A percentile compares a stretch with the other conserved stretches of the same genome.
Evolutionary conservation across 1,140 invertebrate species (phyloP).

Genomic region (Drosophila insularis): DNA sequence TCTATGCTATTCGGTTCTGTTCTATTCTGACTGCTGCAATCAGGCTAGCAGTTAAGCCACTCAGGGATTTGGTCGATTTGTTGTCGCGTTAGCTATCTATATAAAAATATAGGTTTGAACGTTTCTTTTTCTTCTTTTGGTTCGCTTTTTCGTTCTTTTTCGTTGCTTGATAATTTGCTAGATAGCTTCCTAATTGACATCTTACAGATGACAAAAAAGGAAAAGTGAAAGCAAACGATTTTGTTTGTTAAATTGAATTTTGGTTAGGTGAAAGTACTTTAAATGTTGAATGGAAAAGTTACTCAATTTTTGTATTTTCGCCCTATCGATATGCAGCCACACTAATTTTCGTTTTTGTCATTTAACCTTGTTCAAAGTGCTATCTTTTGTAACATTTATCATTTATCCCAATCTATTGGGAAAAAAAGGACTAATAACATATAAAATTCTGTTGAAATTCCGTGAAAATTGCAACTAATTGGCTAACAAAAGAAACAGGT

Average conservation of each 20-base stretch:
- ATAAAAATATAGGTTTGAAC: conserved; percentile 2
- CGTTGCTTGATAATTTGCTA: neutral
- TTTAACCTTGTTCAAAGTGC: too few relatives aligned
- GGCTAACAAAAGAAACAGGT: neutral
- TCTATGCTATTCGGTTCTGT: conserved; percentile 42
- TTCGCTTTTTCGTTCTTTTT: neutral
- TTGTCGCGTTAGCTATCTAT: conserved; percentile 39
- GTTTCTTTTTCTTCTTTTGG: neutral
- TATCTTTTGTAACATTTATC: too few relatives aligned
- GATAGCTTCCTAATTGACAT: conserved; percentile 14
- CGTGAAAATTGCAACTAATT: too few relatives aligned
- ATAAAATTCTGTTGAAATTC: too few relatives aligned
- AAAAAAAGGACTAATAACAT: too few relatives aligned
- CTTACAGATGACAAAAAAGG: neutral
- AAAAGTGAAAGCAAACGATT: neutral
- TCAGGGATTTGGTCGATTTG: conserved; percentile 72
- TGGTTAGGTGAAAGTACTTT: neutral
- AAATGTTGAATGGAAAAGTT: too few relatives aligned
- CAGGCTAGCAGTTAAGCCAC: conserved; percentile 58
- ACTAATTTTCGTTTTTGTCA: neutral
- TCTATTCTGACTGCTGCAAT: conserved; percentile 36
- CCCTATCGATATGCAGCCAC: neutral
- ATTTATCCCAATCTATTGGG: too few relatives aligned
- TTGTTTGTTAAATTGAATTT: neutral
- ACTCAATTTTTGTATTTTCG: neutral